Base-by-base conservation (phyloP, 2,888 invertebrate species). In the Cecidostiba fungosa region DNA sequence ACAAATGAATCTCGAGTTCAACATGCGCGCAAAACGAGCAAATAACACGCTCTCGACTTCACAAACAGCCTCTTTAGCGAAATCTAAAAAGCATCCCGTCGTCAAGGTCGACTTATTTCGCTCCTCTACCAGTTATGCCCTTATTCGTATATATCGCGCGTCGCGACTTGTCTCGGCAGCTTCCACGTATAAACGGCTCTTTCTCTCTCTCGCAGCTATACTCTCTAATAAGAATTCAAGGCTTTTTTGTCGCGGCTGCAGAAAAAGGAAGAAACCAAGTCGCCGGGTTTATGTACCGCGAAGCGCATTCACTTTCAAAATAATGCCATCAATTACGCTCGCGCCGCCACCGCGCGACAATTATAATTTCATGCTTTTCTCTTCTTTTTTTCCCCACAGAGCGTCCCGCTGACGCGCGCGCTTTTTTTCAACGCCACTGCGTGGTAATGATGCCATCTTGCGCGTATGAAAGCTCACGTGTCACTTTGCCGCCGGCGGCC, bases 281-380 rank as follows among this genome's bases (percentile, higher is more conserved):
- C 72, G 72, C 39, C 43, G 39, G n/a, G 43, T 72, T 72, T 72
- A 10, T 43, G 72, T 72, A 43, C 5, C 74, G 32, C 32, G 59
- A 23, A 59, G 54, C 76, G n/a, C 12, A 43, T 78, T 78, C 76
- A 29, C 77, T 78, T 78, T 78, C 23, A 73, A 73, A 73, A 84
- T 84, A 66, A 73, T 84, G 73, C 78, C 78, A 78, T 84, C 84
- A 84, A 84, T 84, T 84, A 78, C 62, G 43, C 23, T 62, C 59
- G 39, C 66, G 32, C 72, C 14, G 5, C 19, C 54, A 29, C 59
- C n/a, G 72, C 77, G 72, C 69, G 43, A 78, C 84, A 73, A 84
- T 78, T 84, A 78, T 66, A 26, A 84, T 78, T 72, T 73, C 47
- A 39, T 59, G 54, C 59, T 78, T 66, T 23, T 19, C n/a, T 69